A percentile compares a stretch with the other conserved stretches of the same genome.
Evolutionary conservation across 2,113 vertebrate genomes (phyloP).

Genomic region (Esox niger): DNA sequence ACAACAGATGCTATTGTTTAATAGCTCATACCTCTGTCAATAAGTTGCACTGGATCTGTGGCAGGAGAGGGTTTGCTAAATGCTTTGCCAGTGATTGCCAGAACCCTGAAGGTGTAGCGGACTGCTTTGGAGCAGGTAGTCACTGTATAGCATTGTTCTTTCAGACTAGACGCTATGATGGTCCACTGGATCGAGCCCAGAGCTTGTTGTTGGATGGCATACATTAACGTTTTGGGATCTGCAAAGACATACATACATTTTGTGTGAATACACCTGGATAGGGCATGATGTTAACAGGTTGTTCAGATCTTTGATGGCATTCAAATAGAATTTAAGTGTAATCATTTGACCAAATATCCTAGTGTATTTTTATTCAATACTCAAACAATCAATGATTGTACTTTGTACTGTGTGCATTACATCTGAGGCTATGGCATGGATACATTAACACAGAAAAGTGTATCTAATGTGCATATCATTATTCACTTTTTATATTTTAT

Average conservation of each 20-base stretch:
- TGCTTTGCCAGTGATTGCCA: conserved; percentile 86
- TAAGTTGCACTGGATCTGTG: conserved; percentile 81
- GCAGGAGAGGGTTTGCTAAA: conserved; percentile 90
- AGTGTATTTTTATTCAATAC: too few species aligned
- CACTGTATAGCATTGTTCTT: conserved; percentile 78
- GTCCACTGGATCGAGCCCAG: conserved; percentile 91
- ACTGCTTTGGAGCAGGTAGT: conserved; percentile 82
- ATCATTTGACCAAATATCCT: too few species aligned
- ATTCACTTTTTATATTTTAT: too few species aligned
- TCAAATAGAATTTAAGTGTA: too few species aligned
- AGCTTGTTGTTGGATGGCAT: conserved; percentile 91
- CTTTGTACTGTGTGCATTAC: too few species aligned
- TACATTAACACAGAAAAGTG: too few species aligned
- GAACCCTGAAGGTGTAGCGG: conserved; percentile 87
- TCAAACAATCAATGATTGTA: too few species aligned
- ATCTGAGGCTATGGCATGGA: too few species aligned
- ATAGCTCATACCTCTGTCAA: conserved; percentile 78
- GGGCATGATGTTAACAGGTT: too few species aligned
- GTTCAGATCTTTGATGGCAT: too few species aligned
- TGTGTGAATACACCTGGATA: too few species aligned
- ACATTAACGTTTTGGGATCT: conserved; percentile 88
- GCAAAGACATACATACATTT: conserved; percentile 11
- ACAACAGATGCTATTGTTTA: background rate
- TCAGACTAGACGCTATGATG: conserved; percentile 79
- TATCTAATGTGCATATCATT: too few species aligned